A percentile compares a stretch with the other conserved stretches of the same genome.
Evolutionary conservation across 2,888 invertebrate species (phyloP).

Genomic region (Abrostola tripartita): DNA sequence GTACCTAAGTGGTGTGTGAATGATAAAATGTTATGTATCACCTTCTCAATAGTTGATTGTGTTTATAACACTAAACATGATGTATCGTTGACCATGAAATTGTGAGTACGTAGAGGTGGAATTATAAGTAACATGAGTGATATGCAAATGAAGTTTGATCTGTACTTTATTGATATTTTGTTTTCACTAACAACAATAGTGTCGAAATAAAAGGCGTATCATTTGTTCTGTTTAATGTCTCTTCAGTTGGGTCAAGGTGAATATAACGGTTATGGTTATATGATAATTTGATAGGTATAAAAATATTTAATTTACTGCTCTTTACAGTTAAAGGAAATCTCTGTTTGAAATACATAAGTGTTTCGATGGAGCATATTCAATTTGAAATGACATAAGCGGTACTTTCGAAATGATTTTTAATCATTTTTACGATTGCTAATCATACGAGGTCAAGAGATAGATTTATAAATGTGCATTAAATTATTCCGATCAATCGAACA

Average conservation of each 20-base stretch:
- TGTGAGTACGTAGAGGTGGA: constrained; percentile 22
- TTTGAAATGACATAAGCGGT: constrained; percentile 34
- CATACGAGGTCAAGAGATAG: constrained; percentile 51
- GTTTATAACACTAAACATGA: constrained; percentile 42
- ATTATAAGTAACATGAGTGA: constrained; percentile 47
- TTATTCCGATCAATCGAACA: constrained; percentile 69
- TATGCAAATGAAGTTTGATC: constrained; percentile 58
- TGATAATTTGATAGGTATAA: constrained; percentile 44
- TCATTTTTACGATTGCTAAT: constrained; percentile 46
- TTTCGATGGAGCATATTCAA: constrained; percentile 26
- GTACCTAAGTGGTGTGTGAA: constrained; percentile 34
- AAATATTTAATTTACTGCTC: constrained; percentile 39
- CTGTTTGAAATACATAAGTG: constrained; percentile 18
- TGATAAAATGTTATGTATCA: constrained; percentile 36
- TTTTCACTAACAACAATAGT: constrained; percentile 58
- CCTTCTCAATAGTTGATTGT: constrained; percentile 35
- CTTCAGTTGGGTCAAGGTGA: constrained; percentile 51
- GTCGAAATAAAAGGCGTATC: constrained; percentile 63
- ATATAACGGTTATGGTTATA: constrained; percentile 42
- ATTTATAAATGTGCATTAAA: constrained; percentile 63
- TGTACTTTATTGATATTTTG: constrained; percentile 60
- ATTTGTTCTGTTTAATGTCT: constrained; percentile 50
- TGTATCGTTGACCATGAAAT: constrained; percentile 52
- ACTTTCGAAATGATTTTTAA: constrained; percentile 42
- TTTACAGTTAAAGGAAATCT: constrained; percentile 20